Evolutionary conservation across 2,888 invertebrate species (phyloP).

Genomic region (Plebejus melissa): DNA sequence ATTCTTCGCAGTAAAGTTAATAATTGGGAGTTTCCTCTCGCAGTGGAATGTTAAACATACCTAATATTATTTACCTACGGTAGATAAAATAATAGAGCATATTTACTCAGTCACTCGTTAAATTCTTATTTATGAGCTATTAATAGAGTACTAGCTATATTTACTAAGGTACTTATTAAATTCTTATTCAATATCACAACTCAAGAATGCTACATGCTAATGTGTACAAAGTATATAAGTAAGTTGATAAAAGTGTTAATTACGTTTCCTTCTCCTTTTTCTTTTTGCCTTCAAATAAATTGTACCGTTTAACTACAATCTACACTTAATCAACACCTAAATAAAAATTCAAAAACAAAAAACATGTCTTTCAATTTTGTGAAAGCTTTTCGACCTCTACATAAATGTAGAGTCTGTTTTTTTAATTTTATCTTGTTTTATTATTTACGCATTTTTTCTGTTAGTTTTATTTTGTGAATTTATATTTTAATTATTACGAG

Average conservation of each 20-base stretch:
- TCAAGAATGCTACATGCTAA: conserved; percentile 13
- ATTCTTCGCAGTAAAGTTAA: conserved; percentile 14
- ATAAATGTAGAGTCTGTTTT: background rate
- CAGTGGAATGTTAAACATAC: background rate
- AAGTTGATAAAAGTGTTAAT: background rate
- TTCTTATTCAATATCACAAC: background rate
- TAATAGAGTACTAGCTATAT: background rate
- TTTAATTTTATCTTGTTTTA: background rate
- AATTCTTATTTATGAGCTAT: background rate
- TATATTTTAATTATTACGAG: background rate
- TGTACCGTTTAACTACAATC: background rate
- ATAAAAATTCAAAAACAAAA: background rate
- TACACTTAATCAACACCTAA: background rate
- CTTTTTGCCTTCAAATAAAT: background rate
- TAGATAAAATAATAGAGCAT: background rate
- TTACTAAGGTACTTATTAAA: background rate
- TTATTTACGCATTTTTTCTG: background rate
- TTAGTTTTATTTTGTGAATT: background rate
- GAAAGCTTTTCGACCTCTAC: background rate
- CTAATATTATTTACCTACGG: background rate
- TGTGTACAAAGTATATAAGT: background rate
- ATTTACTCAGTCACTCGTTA: background rate
- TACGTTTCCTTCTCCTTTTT: background rate
- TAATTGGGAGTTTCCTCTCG: background rate
- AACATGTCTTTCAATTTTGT: background rate